These are phyloP conservation scores for Adelosebastes latens DNA, from an alignment of 2,797 vertebrate genomes.

Conservation along the genomic window DNA sequence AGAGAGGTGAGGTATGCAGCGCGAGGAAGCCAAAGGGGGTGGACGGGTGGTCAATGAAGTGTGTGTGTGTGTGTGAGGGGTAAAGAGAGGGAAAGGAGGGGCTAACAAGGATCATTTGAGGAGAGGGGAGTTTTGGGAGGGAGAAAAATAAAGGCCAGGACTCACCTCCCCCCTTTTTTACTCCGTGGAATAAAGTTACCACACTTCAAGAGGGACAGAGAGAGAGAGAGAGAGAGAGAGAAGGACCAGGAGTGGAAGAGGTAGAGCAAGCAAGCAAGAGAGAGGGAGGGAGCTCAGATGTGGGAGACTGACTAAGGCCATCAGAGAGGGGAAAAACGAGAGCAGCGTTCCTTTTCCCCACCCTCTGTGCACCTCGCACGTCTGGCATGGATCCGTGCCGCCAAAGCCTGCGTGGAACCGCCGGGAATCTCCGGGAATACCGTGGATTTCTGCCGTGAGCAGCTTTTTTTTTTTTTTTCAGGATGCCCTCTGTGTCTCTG, in stretches of 20 bases:
- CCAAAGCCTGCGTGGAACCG: slow-evolving; percentile 27
- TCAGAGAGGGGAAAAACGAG: slow-evolving; percentile 51
- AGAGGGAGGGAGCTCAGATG: slow-evolving; percentile 54
- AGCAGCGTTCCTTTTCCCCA: slow-evolving; percentile 39
- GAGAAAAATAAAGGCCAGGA: slow-evolving; percentile 51
- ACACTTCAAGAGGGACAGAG: slow-evolving; percentile 52
- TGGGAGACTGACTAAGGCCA: slow-evolving; percentile 60
- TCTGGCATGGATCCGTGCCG: slow-evolving; percentile 67
- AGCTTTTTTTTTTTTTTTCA: not conserved
- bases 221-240: slow-evolving; percentile 24
- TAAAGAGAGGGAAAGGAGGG: slow-evolving; percentile 55
- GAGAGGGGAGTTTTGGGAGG: slow-evolving; percentile 59
- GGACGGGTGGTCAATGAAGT: slow-evolving; percentile 67
- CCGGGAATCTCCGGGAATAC: slow-evolving; percentile 57
- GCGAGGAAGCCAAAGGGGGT: slow-evolving; percentile 46
- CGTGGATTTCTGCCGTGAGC: slow-evolving; percentile 62
- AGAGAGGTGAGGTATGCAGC: slow-evolving; percentile 69
- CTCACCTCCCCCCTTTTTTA: slow-evolving; percentile 42
- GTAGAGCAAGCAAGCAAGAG: slow-evolving; percentile 25
- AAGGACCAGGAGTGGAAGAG: slow-evolving; percentile 42
- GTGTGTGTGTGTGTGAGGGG: slow-evolving; percentile 34
- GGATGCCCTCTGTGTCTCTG: slow-evolving; percentile 79
- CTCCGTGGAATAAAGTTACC: slow-evolving; percentile 70
- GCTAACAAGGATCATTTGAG: slow-evolving; percentile 72
- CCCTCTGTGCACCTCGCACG: slow-evolving; percentile 44